phyloP scores from a whole-genome alignment of 2,888 invertebrate species.

The Drosophila cognata region DNA sequence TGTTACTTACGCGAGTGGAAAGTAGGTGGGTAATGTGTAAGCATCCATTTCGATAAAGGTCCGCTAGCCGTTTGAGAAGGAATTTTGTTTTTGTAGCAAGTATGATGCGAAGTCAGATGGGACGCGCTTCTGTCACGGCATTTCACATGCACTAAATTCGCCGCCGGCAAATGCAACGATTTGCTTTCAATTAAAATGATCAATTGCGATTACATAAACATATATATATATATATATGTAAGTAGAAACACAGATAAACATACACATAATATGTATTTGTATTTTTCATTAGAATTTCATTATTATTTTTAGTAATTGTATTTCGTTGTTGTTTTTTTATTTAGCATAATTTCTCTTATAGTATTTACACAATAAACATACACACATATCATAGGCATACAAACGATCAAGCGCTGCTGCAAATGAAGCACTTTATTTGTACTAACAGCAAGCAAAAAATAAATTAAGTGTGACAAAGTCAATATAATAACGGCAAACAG shows the following conservation, averaged over 20 bases:
- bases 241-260: not conserved
- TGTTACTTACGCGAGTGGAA: slow-evolving; percentile 70
- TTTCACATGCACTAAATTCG: not conserved
- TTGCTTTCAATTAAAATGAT: not conserved
- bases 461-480: slow-evolving; percentile 57
- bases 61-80: not conserved
- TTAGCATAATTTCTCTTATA: not conserved
- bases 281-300: not conserved
- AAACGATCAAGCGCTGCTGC: not conserved
- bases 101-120: not conserved
- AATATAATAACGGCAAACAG: slow-evolving; percentile 39
- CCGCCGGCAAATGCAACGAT: not conserved
- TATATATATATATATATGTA: not conserved
- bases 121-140: not conserved
- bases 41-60: slow-evolving; percentile 59
- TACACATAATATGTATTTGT: not conserved
- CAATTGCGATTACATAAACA: not conserved
- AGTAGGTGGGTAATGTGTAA: slow-evolving; percentile 68
- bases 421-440: slow-evolving; percentile 47
- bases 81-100: not conserved
- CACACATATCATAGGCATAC: not conserved
- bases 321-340: not conserved
- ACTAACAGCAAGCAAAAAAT: slow-evolving; percentile 45
- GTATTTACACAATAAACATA: not conserved
- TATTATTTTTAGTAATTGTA: slow-evolving; percentile 13